phyloP scores from a whole-genome alignment of 2,113 vertebrate genomes.

The Coturnix japonica region DNA sequence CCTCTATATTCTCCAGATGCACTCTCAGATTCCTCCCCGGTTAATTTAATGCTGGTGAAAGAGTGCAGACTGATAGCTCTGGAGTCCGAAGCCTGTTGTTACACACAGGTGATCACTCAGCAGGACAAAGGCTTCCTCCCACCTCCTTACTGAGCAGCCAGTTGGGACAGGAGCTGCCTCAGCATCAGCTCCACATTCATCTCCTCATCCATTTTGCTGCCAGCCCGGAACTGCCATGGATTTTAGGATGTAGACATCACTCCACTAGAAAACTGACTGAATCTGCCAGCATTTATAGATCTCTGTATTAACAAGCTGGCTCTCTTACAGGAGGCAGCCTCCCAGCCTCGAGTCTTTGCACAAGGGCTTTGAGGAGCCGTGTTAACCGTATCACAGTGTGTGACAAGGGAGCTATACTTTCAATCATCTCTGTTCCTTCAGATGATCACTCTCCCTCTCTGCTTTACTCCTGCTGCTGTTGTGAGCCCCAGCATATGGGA shows the following conservation, averaged over 20 bases:
- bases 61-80: constrained; percentile 3
- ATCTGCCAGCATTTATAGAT: neutral
- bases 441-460: neutral
- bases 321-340: neutral
- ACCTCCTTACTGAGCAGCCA: rapidly evolving
- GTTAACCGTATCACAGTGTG: neutral
- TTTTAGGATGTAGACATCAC: neutral
- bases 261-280: neutral
- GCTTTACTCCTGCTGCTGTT: neutral
- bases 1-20: constrained; percentile 38
- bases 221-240: neutral
- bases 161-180: neutral
- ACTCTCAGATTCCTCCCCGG: neutral
- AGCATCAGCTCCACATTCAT: neutral
- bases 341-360: neutral
- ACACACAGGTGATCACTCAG: neutral
- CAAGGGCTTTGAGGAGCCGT: neutral
- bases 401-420: neutral
- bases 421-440: constrained; percentile 26
- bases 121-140: constrained; percentile 3
- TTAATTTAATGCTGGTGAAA: constrained; percentile 35
- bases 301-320: constrained; percentile 24
- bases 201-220: rapidly evolving
- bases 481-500: neutral
- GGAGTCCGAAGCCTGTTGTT: neutral